Evolutionary conservation across 1,140 invertebrate genomes (phyloP), one percentile per base, ranked within the genome.

Genomic region (Augochlora pura): DNA sequence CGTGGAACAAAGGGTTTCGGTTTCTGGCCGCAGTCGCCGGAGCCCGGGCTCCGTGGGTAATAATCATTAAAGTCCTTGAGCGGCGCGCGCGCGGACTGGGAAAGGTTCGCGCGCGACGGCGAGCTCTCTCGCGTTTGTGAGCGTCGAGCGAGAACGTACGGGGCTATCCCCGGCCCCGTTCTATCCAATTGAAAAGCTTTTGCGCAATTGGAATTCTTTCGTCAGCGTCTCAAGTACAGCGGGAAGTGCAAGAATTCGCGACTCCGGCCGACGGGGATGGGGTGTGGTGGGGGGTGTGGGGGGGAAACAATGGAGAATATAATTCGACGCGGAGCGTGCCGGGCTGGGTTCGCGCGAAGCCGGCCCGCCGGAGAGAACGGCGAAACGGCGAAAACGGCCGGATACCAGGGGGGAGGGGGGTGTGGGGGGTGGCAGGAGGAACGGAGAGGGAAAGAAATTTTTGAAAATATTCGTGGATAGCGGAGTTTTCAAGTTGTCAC

Each of bases 401-500:
- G 42, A 14, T 10, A 10, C 42, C 42, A n/a, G n/a, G n/a, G n/a
- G n/a, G n/a, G n/a, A n/a, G n/a, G n/a, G n/a, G n/a, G n/a, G n/a
- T n/a, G n/a, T n/a, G n/a, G 49, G 16, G 49, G 21, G 16, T 16
- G 49, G 49, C 21, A 65, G 32, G 12, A 60, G 6, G 14, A 60
- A 27, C 4, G 32, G 38, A 46, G 65, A 6, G 72, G 69, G 71
- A 69, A 57, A 71, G 83, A 77, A 73, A 62, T 85, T 86, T 86
- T 86, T 83, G 72, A 86, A 86, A 86, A 85, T 86, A 86, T 86
- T 85, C 81, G 72, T 69, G 85, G 78, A 82, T 83, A n/a, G 76
- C 81, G 81, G 80, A 85, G 84, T 86, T 86, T 86, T 86, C 84
- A 86, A 86, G 85, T 86, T 76, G 69, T 82, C 85, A 86, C 84